Base-by-base conservation (phyloP, 2,797 vertebrate species). In the Amblyraja radiata region DNA sequence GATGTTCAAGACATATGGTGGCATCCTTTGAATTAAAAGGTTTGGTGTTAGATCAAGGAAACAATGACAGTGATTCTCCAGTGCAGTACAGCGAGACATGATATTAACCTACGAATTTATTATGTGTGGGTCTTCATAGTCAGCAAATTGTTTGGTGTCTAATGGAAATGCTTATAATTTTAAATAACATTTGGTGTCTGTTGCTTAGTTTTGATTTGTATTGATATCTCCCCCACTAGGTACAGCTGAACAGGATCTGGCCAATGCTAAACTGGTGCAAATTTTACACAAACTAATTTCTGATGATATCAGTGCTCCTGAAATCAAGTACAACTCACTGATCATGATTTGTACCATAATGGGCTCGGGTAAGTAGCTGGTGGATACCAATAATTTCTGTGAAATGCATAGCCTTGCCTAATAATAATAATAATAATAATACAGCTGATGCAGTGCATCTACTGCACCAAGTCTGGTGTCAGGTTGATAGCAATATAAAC, bases 321-420 rank as follows among this genome's bases (percentile, higher is more conserved):
- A 99, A 96, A 99, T 99, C 94, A 99, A 99, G 94, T 99, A 99
- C 94, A 99, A 99, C 96, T 99, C 99, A 91, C 99, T 99, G 98
- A 98, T 99, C 94, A 96, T 99, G 95, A 97, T 98, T 96, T 99
- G 98, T 95, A 97, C 98, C 3, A 96, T 99, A 93, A 97, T 98
- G 98, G 97, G 97, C 93, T 99, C 99, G 95, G 98, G 99, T 99
- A 94, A 96, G 97, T 95, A 58, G 16, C 63, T 88, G 18, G 16
- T 68, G 61, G n/a, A 68, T 18, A 36, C 9, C 32, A 21, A 2
- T 65, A 2, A 21, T 88, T 63, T 18, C 16, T 68, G 1, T 68
- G 18, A 88, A 68, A 68, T 84, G 4, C 81, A 61, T 68, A 68
- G 32, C 11, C 13, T 6, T 81, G 79, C 36, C 6, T 68, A 36